These are phyloP conservation scores for Carassius auratus DNA, from an alignment of 2,113 vertebrate genomes.

Conservation along the genomic window DNA sequence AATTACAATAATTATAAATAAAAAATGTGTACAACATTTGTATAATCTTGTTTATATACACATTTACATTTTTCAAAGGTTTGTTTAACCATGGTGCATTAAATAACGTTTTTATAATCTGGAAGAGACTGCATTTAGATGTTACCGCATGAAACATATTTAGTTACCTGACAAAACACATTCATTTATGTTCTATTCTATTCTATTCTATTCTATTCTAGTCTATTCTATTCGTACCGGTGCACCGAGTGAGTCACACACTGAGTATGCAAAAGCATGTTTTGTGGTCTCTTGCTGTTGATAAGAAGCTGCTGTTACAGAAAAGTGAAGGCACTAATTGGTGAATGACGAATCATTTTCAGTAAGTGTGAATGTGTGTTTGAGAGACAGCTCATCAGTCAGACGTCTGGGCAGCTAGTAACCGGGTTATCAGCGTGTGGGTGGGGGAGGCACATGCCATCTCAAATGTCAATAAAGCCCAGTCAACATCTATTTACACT, in stretches of 20 bases:
- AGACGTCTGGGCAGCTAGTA: slow-evolving; percentile 53
- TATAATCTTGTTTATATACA: no score
- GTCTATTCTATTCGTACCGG: background rate
- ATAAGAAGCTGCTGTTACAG: slow-evolving; percentile 9
- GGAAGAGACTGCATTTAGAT: background rate
- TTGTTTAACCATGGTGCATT: no score
- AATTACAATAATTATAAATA: no score
- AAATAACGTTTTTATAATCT: background rate
- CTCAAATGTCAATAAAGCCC: slow-evolving; percentile 68
- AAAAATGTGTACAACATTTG: no score
- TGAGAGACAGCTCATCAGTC: slow-evolving; percentile 48
- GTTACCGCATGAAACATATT: background rate
- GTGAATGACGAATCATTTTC: slow-evolving; percentile 39
- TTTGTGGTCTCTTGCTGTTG: slow-evolving; percentile 22
- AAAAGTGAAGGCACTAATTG: background rate
- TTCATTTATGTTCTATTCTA: background rate
- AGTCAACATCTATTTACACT: slow-evolving; percentile 32
- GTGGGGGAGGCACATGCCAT: slow-evolving; percentile 71
- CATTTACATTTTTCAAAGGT: no score
- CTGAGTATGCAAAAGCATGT: background rate
- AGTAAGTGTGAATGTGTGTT: slow-evolving; percentile 55
- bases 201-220: background rate
- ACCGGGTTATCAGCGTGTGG: slow-evolving; percentile 63
- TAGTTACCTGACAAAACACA: background rate
- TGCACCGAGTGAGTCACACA: background rate